Evolutionary conservation across 2,113 vertebrate genomes (phyloP), one percentile per base, ranked within the genome.

Genomic region (Rhipidura dahli): DNA sequence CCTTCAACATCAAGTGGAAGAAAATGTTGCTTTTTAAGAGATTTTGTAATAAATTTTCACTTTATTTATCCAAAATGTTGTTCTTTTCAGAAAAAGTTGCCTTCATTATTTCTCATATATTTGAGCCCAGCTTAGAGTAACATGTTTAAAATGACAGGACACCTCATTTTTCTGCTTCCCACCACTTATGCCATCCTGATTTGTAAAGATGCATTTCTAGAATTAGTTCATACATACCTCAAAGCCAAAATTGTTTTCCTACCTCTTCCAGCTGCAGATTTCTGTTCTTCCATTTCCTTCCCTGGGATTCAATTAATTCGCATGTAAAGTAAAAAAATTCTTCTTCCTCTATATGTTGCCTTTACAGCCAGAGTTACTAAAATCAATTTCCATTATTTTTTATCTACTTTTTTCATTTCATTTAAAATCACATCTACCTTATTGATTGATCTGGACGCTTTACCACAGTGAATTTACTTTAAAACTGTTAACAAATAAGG

Each of bases 221-320:
- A 83, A 42, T 30, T 86, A 64, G 81, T 90, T 88, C 15, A 83
- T 42, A 35, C 30, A 11, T 63, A 51, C 24, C 90, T 90, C 51
- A 91, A 75, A 84, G 57, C 44, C 18, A 87, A 95, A 95, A 69
- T 20, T 6, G 10, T 49, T 95, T 91, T 68, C 26, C 2, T 93
- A 49, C 37, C 8, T 83, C 63, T 87, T 87, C 66, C 77, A 91
- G 72, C 31, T 68, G 35, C 72, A 95, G 49, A 39, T 79, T 94
- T 77, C 69, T 79, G 17, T 66, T 33, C 77, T 96, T 80, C 69
- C 9, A 5, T 84, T 95, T 94, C 45, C 49, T 64, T 90, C 56
- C 72, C 65, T 83, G n/a, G 63, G 37, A 88, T 81, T 94, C 56
- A 85, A 82, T 70, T 90, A 83, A 91, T 91, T 95, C 42, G 71